Conservation (phyloP, 2,113 vertebrate species). For the Donacobius atricapilla region DNA sequence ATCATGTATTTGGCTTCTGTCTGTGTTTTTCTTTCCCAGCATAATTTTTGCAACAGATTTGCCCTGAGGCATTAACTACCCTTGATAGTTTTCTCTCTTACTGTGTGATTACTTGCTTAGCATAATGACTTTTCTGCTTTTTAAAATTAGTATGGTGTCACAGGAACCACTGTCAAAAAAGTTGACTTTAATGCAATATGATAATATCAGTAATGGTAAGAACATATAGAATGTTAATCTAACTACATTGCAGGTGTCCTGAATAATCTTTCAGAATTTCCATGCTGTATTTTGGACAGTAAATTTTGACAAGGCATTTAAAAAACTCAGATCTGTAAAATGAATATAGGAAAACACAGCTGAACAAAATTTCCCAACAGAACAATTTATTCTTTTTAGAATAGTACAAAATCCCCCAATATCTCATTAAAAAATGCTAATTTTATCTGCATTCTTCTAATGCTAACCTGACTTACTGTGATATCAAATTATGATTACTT, state of each 20-base stretch:
- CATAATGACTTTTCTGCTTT: conserved; percentile 20
- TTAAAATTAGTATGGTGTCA: neutral
- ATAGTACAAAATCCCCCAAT: fast-evolving
- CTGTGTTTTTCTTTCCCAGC: conserved; percentile 24
- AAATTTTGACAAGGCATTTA: neutral
- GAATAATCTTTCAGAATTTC: neutral
- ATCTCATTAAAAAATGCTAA: neutral
- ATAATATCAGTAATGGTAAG: neutral
- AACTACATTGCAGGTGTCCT: neutral
- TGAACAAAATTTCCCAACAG: neutral
- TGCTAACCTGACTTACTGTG: neutral
- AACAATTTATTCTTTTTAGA: neutral
- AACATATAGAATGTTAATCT: neutral
- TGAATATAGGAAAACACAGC: neutral
- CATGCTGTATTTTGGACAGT: neutral
- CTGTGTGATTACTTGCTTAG: conserved; percentile 36
- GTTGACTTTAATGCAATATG: neutral
- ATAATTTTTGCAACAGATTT: conserved; percentile 48
- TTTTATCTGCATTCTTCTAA: neutral
- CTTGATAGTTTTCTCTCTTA: conserved; percentile 33
- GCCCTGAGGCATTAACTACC: conserved; percentile 44
- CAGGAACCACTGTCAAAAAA: conserved; percentile 11
- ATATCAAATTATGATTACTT: neutral
- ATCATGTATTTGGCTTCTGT: conserved; percentile 45
- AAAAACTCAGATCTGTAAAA: neutral